Evolutionary conservation across 2,888 invertebrate genomes (phyloP), one percentile per base, ranked within the genome.

Genomic region (Plebejus melissa): DNA sequence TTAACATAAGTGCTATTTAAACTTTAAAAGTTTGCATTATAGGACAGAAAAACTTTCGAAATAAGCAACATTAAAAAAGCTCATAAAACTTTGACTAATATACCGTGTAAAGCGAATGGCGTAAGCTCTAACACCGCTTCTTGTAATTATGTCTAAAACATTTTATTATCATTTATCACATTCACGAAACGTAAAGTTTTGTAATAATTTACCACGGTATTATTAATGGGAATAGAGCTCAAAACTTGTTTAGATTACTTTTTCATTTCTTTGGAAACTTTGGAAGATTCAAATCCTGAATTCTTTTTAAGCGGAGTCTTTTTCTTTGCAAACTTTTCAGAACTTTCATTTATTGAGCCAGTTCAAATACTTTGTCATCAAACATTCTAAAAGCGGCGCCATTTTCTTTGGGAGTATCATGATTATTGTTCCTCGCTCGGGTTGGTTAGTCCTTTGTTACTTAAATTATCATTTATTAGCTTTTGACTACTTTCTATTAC

Each of bases 341-440:
- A 41, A 71, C 46, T 71, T 46, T 71, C 46, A 71, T 71, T 72
- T 72, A 28, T 22, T 50, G 6, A 72, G 72, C 54, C 72, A 7
- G 72, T 72, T 72, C 36, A 72, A 72, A 72, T 50, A 72, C 41
- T 54, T 22, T 32, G 72, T 72, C 72, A 32, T 72, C 54, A 50
- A 54, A 54, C 28, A 72, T 72, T 54, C 72, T 54, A 71, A 72
- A 41, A 54, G 54, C 72, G 50, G 50, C 28, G 70, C 46, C 71
- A 41, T 50, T 65, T 72, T 71, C 71, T 71, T 71, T 72, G 32
- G 54, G 11, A 65, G 65, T 32, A 65, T 65, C 65, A 65, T 65
- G 65, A 65, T 65, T 16, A 65, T 36, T 65, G 65, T 65, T 65
- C 36, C 28, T 28, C 32, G 65, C 32, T 65, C 13, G 65, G 32